Base-by-base conservation (phyloP, 2,113 vertebrate species). In the Psilopogon haemacephalus region DNA sequence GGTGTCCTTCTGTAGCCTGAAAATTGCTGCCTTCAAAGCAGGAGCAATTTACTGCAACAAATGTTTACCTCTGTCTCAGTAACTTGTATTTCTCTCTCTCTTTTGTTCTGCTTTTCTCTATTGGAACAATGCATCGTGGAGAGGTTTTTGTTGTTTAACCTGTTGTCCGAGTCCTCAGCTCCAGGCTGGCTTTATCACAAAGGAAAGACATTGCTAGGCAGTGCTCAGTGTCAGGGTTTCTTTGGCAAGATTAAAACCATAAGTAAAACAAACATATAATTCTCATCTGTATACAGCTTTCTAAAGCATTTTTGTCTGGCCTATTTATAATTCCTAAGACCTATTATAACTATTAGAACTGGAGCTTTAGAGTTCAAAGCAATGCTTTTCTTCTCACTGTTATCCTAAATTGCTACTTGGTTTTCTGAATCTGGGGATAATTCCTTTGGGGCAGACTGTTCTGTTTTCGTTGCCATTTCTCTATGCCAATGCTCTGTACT, bases 1-100 rank as follows among this genome's bases (percentile, higher is more conserved):
- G 1, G 12, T 83, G 63, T 85, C 74, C 77, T 79, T 42, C 58
- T 17, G 5, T 12, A 79, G 62, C 28, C 59, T 85, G 71, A 21
- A 95, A 95, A 85, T 58, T 85, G 63, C 63, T 76, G 62, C 67
- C 89, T 55, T 89, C 78, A 63, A 70, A 89, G 38, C 40, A 67
- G 16, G 50, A 59, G 78, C 85, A 94, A 94, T 93, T 95, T 87
- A 15, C 60, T 76, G 71, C 63, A 63, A 19, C 68, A 44, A 42
- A 35, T 30, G 68, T 80, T 82, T 76, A 12, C 71, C 59, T 85
- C 44, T 32, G 28, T 73, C 44, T 42, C 33, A 63, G 78, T 19
- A 73, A 40, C 68, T 70, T 70, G 94, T 70, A 40, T 26, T 83
- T 93, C 77, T 76, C 14, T 2, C 32, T 71, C 12, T 65, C 81